Evolutionary conservation across 2,888 invertebrate genomes (phyloP).

Genomic region (Ectemnius cavifrons): DNA sequence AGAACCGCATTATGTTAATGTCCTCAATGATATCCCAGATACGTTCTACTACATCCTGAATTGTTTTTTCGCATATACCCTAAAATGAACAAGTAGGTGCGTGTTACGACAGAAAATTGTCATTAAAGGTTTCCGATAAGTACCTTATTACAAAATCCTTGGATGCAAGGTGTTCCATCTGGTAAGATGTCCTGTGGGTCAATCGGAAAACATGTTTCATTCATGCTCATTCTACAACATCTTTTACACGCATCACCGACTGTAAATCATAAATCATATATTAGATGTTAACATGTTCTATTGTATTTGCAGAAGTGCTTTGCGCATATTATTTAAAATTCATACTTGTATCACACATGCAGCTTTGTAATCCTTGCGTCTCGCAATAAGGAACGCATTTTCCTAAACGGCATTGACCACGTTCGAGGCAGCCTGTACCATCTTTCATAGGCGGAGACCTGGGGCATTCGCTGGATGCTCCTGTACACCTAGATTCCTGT

Average conservation of each 20-base stretch:
- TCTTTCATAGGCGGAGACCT: constrained; percentile 92
- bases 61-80: constrained; percentile 96
- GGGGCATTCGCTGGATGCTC: constrained; percentile 88
- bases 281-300: background rate
- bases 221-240: constrained; percentile 94
- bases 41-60: constrained; percentile 96
- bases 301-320: background rate
- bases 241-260: constrained; percentile 95
- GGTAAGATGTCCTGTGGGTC: constrained; percentile 93
- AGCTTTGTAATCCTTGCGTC: constrained; percentile 93
- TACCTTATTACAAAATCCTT: constrained; percentile 97
- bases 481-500: constrained; percentile 93
- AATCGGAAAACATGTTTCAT: constrained; percentile 94
- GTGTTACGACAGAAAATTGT: background rate
- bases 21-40: constrained; percentile 99
- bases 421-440: constrained; percentile 93
- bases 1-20: constrained; percentile 93
- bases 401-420: constrained; percentile 94
- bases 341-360: constrained; percentile 96
- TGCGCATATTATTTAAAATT: constrained; percentile 34
- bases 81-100: constrained; percentile 70
- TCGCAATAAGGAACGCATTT: constrained; percentile 97
- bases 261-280: constrained; percentile 70
- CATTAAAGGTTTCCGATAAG: constrained; percentile 25
- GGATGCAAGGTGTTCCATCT: constrained; percentile 97